Conservation (phyloP, 64 coral and sea anemone species). For the Montipora cactus region DNA sequence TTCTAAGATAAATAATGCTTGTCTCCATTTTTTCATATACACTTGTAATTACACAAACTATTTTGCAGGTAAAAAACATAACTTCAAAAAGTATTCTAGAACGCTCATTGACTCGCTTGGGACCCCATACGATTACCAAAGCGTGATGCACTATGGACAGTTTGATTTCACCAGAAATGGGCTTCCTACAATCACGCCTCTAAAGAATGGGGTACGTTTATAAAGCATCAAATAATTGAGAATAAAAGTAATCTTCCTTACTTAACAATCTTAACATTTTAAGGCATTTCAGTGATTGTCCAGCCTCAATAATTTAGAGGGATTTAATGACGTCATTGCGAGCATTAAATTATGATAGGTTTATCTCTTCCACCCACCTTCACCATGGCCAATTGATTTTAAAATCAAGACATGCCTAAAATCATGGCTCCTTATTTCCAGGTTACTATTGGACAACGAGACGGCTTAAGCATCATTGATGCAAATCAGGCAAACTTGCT, state of each 20-base stretch:
- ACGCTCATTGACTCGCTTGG: not conserved
- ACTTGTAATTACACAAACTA: not conserved
- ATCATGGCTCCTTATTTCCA: not conserved
- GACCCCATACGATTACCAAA: constrained; percentile 2
- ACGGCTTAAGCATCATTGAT: not conserved
- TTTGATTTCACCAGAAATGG: not conserved
- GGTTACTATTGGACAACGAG: not conserved
- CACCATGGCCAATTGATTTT: no score
- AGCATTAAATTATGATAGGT: no score
- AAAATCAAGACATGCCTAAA: not conserved
- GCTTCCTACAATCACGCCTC: not conserved
- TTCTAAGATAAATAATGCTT: no score
- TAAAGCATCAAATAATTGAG: not conserved
- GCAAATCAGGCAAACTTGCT: not conserved
- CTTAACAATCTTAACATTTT: no score
- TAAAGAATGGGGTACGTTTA: not conserved
- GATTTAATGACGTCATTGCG: no score
- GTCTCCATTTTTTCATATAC: not conserved
- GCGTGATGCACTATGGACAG: constrained; percentile 14
- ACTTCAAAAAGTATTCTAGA: not conserved
- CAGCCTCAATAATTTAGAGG: no score
- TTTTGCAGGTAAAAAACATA: not conserved
- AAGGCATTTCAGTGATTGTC: no score
- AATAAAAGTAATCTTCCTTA: no score
- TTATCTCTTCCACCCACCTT: no score